Conservation (phyloP, 2,888 invertebrate genomes). For the Amphimallon solstitiale region DNA sequence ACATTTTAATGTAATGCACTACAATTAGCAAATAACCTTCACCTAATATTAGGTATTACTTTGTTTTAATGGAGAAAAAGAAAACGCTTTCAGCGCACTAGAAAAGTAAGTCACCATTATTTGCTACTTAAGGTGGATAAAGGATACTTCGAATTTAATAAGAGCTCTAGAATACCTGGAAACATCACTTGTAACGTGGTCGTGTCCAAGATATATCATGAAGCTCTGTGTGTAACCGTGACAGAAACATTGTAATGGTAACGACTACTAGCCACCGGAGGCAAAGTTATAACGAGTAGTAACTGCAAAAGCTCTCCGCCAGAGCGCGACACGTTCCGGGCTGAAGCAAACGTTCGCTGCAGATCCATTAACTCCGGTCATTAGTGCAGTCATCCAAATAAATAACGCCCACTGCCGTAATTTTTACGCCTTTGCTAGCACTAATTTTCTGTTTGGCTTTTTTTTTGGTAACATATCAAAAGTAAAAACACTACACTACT, state of each 20-base stretch:
- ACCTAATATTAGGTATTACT: no score
- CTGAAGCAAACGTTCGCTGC: constrained; percentile 28
- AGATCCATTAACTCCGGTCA: constrained; percentile 43
- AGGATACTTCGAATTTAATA: constrained; percentile 24
- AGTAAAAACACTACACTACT: no score
- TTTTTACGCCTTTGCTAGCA: constrained; percentile 25
- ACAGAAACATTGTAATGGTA: constrained; percentile 32
- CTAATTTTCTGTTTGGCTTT: constrained; percentile 22
- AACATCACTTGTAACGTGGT: constrained; percentile 17
- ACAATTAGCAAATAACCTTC: no score
- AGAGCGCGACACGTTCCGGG: constrained; percentile 33
- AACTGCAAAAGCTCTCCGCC: constrained; percentile 31
- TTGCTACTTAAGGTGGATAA: constrained; percentile 5
- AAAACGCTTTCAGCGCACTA: no score
- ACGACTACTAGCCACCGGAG: constrained; percentile 29
- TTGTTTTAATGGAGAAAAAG: no score
- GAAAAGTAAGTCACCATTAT: not conserved
- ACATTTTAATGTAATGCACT: no score
- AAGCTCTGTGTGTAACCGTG: constrained; percentile 29
- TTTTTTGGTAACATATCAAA: not conserved
- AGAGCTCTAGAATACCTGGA: constrained; percentile 20
- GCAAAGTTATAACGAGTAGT: constrained; percentile 35
- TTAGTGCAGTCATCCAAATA: constrained; percentile 42
- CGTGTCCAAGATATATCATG: constrained; percentile 29
- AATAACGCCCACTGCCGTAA: constrained; percentile 35